Evolutionary conservation across 2,797 vertebrate species (phyloP), one percentile per base, ranked within the genome.

Genomic region (Carapus acus): DNA sequence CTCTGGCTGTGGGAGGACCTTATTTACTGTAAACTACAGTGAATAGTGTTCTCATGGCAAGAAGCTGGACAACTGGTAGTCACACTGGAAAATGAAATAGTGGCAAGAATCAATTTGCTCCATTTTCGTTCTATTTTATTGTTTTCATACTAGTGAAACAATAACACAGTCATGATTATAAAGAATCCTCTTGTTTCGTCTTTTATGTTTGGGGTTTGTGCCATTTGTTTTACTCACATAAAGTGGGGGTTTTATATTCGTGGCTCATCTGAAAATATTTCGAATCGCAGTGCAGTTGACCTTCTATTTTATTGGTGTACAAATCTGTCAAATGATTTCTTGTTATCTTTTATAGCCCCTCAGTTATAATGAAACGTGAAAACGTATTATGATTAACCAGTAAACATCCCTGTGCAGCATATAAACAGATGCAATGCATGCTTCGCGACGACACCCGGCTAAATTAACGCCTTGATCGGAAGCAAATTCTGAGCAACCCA

Each of bases 221-320:
- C 60, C 51, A 74, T 48, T 75, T 27, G 9, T 69, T 50, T 18
- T 14, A 57, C 40, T 54, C 53, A 49, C 47, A 68, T 63, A 74
- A 69, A 58, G 7, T 40, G 39, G 13, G 40, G 41, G 37, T 57
- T 75, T 73, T 50, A 53, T 78, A 73, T 75, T 74, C 68, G 62
- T 39, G 60, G 54, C 53, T 41, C 16, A 37, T 42, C 46, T 62
- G 53, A 65, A 75, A 69, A 65, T 47, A 71, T 63, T 72, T 65
- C 17, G 34, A 54, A 43, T 66, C 40, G 61, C 58, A 61, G 54
- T 23, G 36, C 64, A 54, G 61, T 54, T 81, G 74, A 81, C 78
- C 75, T 82, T 77, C 67, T 66, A 53, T 63, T 79, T 73, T 67
- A 72, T 72, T 74, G 66, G 64, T 20, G 64, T 54, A 70, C 68